Conservation (phyloP, 2,888 invertebrate genomes). For the Ceratothoa steindachneri region DNA sequence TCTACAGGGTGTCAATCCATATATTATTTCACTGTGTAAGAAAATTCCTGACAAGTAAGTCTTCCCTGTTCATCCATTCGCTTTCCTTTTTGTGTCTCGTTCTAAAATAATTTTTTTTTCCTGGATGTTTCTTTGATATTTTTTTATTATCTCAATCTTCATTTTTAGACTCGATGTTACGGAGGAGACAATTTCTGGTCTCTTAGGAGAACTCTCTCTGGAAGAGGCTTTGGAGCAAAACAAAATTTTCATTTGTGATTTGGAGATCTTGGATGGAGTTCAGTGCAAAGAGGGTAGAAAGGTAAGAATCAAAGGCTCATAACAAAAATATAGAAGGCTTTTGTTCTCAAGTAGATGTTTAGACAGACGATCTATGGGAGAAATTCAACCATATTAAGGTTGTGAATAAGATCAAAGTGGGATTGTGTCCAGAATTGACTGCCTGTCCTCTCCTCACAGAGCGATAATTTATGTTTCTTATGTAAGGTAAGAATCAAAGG, state of each 20-base stretch:
- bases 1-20: slow-evolving; percentile 55
- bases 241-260: slow-evolving; percentile 54
- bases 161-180: slow-evolving; percentile 52
- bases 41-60: slow-evolving; percentile 55
- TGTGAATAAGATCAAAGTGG: too few species aligned
- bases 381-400: background rate
- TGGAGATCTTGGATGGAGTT: slow-evolving; percentile 52
- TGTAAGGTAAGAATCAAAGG: slow-evolving; percentile 7
- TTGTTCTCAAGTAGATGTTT: too few species aligned
- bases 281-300: slow-evolving; percentile 49
- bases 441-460: too few species aligned
- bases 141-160: too few species aligned
- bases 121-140: slow-evolving; percentile 2
- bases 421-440: too few species aligned
- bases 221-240: slow-evolving; percentile 52
- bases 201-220: slow-evolving; percentile 51
- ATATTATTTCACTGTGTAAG: slow-evolving; percentile 54
- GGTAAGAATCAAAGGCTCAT: slow-evolving; percentile 1
- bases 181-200: slow-evolving; percentile 50
- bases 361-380: too few species aligned
- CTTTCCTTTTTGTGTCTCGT: background rate
- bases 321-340: too few species aligned
- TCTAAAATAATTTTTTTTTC: slow-evolving; percentile 3
- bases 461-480: too few species aligned
- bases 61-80: background rate